Evolutionary conservation across 2,888 invertebrate species (phyloP), one percentile per base, ranked within the genome.

Genomic region (Leucoptera coffeella): DNA sequence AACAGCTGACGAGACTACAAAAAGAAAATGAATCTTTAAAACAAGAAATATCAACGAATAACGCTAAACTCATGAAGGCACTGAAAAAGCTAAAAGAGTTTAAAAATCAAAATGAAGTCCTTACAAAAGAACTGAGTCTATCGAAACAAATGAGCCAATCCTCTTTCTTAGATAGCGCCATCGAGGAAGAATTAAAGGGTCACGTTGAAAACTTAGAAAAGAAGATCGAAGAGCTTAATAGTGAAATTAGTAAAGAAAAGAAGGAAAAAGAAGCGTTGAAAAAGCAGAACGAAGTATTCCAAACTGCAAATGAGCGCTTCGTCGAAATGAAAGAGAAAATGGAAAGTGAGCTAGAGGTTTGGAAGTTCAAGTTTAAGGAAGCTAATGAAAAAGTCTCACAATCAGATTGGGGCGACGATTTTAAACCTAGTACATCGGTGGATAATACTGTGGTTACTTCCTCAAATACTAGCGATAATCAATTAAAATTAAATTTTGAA

Each of bases 51-150:
- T 74, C 77, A 34, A 60, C 75, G 14, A 59, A 75, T 31, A 82
- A 85, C 48, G 54, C 78, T 0, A 88, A 88, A 47, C 78, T 82
- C 15, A 77, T 79, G 2, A 91, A 88, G 58, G 74, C 89, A 35
- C 62, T 92, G 38, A 84, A 85, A 41, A 92, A 90, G 51, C 57
- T 92, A 22, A 92, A 90, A 50, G 85, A 88, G 45, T 76, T 88
- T 28, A 92, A 91, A 52, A 55, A 58, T 2, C 77, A 75, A 32
- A 77, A 81, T 42, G 82, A 83, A 19, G 62, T 72, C 36, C 47
- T 82, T 19, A 53, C 57, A 8, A 71, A 69, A 29, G 75, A 79
- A 46, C 40, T 77, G 30, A 73, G 69, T 38, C 49, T 65, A 13
- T 61, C 65, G 17, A 72, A 71, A 38, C 67, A 75, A 27, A 40